Evolutionary conservation across 2,797 vertebrate species (phyloP), one percentile per base, ranked within the genome.

Genomic region (Pantherophis vulpinus): DNA sequence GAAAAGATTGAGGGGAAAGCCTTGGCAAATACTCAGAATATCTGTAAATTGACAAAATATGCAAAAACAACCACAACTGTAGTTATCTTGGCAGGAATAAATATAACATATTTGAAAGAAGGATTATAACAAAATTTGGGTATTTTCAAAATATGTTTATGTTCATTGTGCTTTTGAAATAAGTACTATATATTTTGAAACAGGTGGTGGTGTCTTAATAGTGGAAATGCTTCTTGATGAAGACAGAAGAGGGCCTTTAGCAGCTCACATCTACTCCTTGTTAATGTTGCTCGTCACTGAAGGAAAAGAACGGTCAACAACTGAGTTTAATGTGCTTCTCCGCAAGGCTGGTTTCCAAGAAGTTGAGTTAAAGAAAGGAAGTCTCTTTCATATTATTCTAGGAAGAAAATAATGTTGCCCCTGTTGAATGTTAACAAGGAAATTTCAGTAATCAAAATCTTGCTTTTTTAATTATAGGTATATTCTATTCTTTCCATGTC

Each of bases 221-320:
- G 93, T 97, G 37, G 98, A 98, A 93, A 96, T 95, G 0, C 94
- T 98, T 42, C 94, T 98, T 93, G 95, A 96, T 42, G 97, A 97
- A 93, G 97, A 97, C n/a, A 96, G 56, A 93, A 96, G 98, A 96
- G 97, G 98, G 93, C 98, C 98, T 0, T 90, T 98, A n/a, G 98
- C 97, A 1, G 97, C 96, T 0, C 98, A 99, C 23, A 97, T 99
- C 29, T 98, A 98, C 95, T 98, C 98, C 0, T 96, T 99, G 90
- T 98, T 98, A 95, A 98, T 99, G 98, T 96, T 99, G 96, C 97
- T 99, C 1, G 98, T 98, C 98, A 98, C 98, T 0, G 98, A 98
- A 97, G 98, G 98, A 11, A 97, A 97, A 87, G 98, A 99, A 96
- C 91, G 98, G 94, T 98, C 97, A 51, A 96, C 96, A 54, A 94